Conservation (phyloP, 2,797 vertebrate genomes). For the Crocidura indochinensis region DNA sequence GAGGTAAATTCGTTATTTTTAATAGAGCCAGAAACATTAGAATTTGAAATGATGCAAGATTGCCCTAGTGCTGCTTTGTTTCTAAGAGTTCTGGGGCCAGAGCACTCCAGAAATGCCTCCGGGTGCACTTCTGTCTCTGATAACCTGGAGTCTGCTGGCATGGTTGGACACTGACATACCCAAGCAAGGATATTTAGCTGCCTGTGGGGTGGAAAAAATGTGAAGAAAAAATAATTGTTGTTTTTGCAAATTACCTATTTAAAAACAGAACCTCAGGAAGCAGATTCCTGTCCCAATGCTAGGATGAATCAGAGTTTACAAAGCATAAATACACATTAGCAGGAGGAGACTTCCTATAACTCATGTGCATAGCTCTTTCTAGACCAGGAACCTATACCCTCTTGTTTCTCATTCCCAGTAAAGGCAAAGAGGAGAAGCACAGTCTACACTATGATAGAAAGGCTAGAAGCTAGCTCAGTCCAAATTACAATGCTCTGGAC, state of each 20-base stretch:
- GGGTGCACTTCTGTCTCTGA: slow-evolving; percentile 70
- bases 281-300: slow-evolving; percentile 79
- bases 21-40: slow-evolving; percentile 18
- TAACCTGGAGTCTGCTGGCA: slow-evolving; percentile 80
- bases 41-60: slow-evolving; percentile 76
- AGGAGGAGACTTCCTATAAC: slow-evolving; percentile 84
- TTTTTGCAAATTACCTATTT: slow-evolving; percentile 84
- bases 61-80: slow-evolving; percentile 84
- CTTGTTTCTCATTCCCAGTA: slow-evolving; percentile 82
- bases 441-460: slow-evolving; percentile 58
- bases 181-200: slow-evolving; percentile 69
- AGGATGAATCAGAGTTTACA: slow-evolving; percentile 85
- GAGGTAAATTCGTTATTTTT: slow-evolving; percentile 75
- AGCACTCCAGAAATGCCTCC: slow-evolving; percentile 57
- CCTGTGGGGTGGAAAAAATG: slow-evolving; percentile 79
- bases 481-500: slow-evolving; percentile 42
- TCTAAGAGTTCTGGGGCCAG: slow-evolving; percentile 76
- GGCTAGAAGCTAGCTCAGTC: slow-evolving; percentile 41
- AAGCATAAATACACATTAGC: slow-evolving; percentile 85
- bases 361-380: slow-evolving; percentile 81
- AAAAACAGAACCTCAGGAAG: slow-evolving; percentile 86
- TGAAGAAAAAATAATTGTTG: slow-evolving; percentile 80
- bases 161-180: slow-evolving; percentile 72
- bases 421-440: slow-evolving; percentile 64
- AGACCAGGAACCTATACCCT: slow-evolving; percentile 79